Percentiles rank a stretch among this genome's conserved stretches.
phyloP scores from a whole-genome alignment of 1,140 invertebrate species.

The Goniozus legneri region DNA sequence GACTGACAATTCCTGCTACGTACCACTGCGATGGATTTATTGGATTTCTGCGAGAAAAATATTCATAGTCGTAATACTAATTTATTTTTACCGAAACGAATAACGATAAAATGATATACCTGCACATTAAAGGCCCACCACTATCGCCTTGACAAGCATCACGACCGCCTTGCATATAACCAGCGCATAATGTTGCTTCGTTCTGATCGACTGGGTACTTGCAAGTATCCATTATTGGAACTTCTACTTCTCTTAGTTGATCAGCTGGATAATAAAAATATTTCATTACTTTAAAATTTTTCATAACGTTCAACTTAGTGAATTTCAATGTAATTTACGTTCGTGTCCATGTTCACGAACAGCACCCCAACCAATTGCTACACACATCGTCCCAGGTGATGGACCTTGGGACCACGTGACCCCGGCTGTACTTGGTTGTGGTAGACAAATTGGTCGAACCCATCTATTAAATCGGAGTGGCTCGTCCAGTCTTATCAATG shows the following conservation, averaged over 20 bases:
- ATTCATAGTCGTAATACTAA: not conserved
- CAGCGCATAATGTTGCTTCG: conserved; percentile 72
- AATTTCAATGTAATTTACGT: conserved; percentile 55
- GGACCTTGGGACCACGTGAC: conserved; percentile 60
- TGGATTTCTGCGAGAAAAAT: conserved; percentile 50
- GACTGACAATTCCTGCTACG: conserved; percentile 72
- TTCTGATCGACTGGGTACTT: conserved; percentile 59
- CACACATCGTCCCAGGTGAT: conserved; percentile 60
- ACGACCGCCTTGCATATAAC: conserved; percentile 66
- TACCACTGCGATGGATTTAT: conserved; percentile 64
- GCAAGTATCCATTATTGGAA: conserved; percentile 62
- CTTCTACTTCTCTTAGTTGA: conserved; percentile 67
- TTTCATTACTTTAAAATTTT: no score
- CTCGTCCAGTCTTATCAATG: conserved; percentile 64
- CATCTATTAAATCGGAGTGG: conserved; percentile 75
- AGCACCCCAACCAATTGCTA: conserved; percentile 76
- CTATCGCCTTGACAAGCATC: conserved; percentile 83
- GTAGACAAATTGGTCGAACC: conserved; percentile 72
- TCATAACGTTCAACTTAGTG: conserved; percentile 4
- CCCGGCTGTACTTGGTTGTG: conserved; percentile 54
- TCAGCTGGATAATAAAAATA: conserved; percentile 54
- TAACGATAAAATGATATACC: conserved; percentile 26
- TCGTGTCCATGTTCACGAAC: conserved; percentile 67
- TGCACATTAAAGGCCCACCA: conserved; percentile 74
- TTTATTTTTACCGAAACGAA: not conserved